phyloP scores from a whole-genome alignment of 2,888 invertebrate species.

The Melipona beecheii region DNA sequence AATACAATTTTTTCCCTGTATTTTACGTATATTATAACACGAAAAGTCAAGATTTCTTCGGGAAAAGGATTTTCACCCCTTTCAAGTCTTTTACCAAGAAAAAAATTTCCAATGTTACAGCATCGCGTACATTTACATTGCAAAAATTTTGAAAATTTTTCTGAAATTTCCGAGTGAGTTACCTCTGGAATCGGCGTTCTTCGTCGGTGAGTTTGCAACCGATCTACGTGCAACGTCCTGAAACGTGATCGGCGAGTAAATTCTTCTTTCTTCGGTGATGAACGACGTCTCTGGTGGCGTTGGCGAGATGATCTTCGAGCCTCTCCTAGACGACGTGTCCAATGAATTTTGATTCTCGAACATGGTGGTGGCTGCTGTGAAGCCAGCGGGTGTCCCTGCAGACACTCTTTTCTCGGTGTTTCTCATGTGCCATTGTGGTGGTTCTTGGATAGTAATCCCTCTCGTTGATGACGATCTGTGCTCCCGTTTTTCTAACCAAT shows the following conservation, averaged over 20 bases:
- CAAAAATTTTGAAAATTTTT: no score
- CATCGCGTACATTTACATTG: no score
- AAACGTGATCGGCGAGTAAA: conserved; percentile 94
- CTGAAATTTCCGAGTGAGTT: background rate
- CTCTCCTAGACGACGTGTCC: conserved; percentile 63
- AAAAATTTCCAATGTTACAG: no score
- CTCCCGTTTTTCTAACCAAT: conserved; percentile 92
- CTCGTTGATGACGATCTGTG: conserved; percentile 86
- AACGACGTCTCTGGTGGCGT: conserved; percentile 73
- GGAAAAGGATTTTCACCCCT: no score
- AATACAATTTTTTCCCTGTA: no score
- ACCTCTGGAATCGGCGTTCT: conserved; percentile 83
- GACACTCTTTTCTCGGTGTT: conserved; percentile 82
- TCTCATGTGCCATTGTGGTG: conserved; percentile 81
- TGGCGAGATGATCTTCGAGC: conserved; percentile 71
- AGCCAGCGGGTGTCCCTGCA: conserved; percentile 37
- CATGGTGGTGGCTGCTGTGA: conserved; percentile 30
- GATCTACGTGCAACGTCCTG: conserved; percentile 93
- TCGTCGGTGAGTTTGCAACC: conserved; percentile 90
- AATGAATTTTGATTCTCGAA: conserved; percentile 54
- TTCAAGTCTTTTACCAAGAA: no score
- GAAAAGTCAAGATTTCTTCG: no score
- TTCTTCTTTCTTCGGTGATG: conserved; percentile 87
- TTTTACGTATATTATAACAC: no score
- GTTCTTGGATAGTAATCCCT: conserved; percentile 78